Conservation (phyloP, 1,140 invertebrate species). For the Leptoteleia sp. region DNA sequence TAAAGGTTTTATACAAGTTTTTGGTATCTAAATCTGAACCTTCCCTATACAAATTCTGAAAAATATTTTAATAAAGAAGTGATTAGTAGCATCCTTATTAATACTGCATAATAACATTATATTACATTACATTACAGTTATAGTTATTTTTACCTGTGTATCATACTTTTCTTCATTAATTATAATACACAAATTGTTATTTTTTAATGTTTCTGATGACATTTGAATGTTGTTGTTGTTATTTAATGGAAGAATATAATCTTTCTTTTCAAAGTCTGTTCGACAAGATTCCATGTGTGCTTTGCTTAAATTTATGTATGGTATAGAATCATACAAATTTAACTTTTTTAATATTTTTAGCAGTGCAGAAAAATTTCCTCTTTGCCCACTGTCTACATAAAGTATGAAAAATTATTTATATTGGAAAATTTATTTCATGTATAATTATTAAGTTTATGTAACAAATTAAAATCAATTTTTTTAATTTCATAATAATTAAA, state of each 20-base stretch:
- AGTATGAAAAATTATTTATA: no score
- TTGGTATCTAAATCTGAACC: conserved; percentile 18
- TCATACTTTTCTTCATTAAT: conserved; percentile 7
- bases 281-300: not conserved
- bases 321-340: not conserved
- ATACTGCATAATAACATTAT: no score
- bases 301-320: not conserved
- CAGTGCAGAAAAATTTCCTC: not conserved
- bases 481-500: no score
- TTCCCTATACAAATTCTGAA: not conserved
- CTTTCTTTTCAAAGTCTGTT: not conserved
- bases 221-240: no score
- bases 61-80: not conserved
- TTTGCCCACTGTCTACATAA: not conserved
- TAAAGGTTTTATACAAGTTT: conserved; percentile 59
- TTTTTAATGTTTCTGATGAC: no score
- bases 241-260: not conserved
- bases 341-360: conserved; percentile 2
- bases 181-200: conserved; percentile 3
- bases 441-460: no score
- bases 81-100: not conserved
- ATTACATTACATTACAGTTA: not conserved
- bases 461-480: no score
- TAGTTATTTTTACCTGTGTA: not conserved
- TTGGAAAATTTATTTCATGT: no score